Evolutionary conservation across 2,888 invertebrate genomes (phyloP).

Genomic region (Heteropelma amictum): DNA sequence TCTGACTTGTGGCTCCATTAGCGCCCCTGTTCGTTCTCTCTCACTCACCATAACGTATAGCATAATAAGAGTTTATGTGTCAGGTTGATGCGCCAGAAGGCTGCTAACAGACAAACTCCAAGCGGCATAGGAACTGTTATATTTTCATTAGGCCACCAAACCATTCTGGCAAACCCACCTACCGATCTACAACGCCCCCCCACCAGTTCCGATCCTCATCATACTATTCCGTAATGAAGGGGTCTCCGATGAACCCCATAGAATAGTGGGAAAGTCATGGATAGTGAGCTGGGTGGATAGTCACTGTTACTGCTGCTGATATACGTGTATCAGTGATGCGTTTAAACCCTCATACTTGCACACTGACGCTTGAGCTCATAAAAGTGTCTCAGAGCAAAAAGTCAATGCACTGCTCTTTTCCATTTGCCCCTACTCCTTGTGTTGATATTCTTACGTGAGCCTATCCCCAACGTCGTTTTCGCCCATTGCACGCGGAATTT

Average conservation of each 20-base stretch:
- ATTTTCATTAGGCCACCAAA: conserved; percentile 75
- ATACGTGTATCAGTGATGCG: conserved; percentile 38
- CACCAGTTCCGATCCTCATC: conserved; percentile 9
- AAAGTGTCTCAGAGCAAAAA: conserved; percentile 55
- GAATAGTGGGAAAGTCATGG: conserved; percentile 53
- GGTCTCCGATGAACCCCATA: conserved; percentile 70
- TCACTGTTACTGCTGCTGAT: conserved; percentile 41
- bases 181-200: conserved; percentile 25
- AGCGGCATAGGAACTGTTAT: conserved; percentile 76
- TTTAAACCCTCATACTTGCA: conserved; percentile 30
- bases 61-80: conserved; percentile 78
- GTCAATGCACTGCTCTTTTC: conserved; percentile 53
- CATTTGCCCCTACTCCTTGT: conserved; percentile 29
- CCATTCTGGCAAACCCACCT: conserved; percentile 39
- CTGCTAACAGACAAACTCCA: conserved; percentile 75
- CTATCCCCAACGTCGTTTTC: not conserved
- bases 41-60: conserved; percentile 75
- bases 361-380: conserved; percentile 46
- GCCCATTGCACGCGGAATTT: conserved; percentile 1
- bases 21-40: conserved; percentile 64
- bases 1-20: conserved; percentile 78
- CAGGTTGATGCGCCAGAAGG: conserved; percentile 77
- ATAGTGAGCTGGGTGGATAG: conserved; percentile 33
- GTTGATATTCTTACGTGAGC: conserved; percentile 16
- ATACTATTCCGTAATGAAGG: conserved; percentile 65